Conservation (phyloP, 2,113 vertebrate genomes). For the Bufo gargarizans region DNA sequence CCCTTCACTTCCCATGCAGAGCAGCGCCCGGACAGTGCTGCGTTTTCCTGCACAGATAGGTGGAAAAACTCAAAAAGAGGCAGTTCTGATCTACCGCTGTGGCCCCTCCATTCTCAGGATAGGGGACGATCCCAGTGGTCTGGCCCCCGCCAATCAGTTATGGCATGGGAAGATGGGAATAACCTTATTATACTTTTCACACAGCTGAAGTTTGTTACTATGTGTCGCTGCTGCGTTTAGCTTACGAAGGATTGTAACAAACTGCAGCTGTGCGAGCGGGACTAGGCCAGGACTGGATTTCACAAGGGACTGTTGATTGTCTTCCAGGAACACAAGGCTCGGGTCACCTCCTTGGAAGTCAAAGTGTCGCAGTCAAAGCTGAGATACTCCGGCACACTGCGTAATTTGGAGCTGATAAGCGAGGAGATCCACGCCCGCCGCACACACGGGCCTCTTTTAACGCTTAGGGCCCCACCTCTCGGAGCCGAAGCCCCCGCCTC, state of each 20-base stretch:
- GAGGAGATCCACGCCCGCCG: conserved; percentile 87
- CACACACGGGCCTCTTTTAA: conserved; percentile 52
- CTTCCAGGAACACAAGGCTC: conserved; percentile 85
- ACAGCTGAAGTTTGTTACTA: too few relatives aligned
- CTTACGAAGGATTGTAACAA: background rate
- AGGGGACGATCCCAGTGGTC: too few relatives aligned
- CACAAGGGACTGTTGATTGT: background rate
- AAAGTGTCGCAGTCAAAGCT: conserved; percentile 84
- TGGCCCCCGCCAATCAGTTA: too few relatives aligned
- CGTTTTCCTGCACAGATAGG: too few relatives aligned
- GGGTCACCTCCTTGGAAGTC: conserved; percentile 81
- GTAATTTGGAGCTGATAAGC: conserved; percentile 91
- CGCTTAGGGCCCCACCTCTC: conserved; percentile 12
- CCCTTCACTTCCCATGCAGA: too few relatives aligned
- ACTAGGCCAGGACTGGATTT: background rate
- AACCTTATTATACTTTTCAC: too few relatives aligned
- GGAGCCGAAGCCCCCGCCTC: conserved; percentile 6
- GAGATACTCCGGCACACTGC: conserved; percentile 83
- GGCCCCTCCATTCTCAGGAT: too few relatives aligned
- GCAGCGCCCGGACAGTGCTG: too few relatives aligned
- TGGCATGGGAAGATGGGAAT: too few relatives aligned
- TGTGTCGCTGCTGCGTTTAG: too few relatives aligned
- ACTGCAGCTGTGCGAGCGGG: background rate
- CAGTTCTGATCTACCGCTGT: too few relatives aligned
- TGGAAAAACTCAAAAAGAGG: too few relatives aligned